phyloP scores from a whole-genome alignment of 1,140 invertebrate species.

The Drosophila repleta region DNA sequence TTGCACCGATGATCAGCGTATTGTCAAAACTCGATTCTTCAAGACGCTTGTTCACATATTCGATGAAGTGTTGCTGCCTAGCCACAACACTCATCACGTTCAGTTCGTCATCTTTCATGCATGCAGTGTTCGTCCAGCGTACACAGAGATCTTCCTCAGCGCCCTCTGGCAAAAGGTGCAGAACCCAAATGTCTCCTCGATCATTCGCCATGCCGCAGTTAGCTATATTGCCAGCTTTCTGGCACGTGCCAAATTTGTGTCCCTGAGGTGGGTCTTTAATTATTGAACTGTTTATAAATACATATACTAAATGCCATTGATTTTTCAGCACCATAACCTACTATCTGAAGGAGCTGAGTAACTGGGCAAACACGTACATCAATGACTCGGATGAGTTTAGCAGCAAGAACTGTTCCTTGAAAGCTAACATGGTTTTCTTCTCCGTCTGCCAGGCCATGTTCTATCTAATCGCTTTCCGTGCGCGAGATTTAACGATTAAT shows the following conservation, averaged over 20 bases:
- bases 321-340: conserved; percentile 85
- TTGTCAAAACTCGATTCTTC: conserved; percentile 60
- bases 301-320: neutral
- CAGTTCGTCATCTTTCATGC: conserved; percentile 93
- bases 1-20: conserved; percentile 38
- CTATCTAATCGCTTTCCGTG: conserved; percentile 94
- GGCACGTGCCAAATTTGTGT: conserved; percentile 88
- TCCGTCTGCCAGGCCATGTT: conserved; percentile 95
- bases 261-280: conserved; percentile 85
- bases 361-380: conserved; percentile 92
- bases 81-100: conserved; percentile 89
- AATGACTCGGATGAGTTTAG: conserved; percentile 85
- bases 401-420: conserved; percentile 84
- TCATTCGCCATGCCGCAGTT: conserved; percentile 89
- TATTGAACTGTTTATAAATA: neutral
- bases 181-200: conserved; percentile 87
- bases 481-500: conserved; percentile 91
- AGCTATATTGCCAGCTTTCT: conserved; percentile 91
- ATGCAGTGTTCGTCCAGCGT: conserved; percentile 87
- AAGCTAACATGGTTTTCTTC: conserved; percentile 94
- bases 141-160: conserved; percentile 89
- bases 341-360: conserved; percentile 87
- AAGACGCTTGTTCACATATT: conserved; percentile 86
- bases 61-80: conserved; percentile 89
- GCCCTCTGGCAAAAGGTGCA: conserved; percentile 91